Evolutionary conservation across 2,113 vertebrate species (phyloP), one percentile per base, ranked within the genome.

Genomic region (Taxidea taxus): DNA sequence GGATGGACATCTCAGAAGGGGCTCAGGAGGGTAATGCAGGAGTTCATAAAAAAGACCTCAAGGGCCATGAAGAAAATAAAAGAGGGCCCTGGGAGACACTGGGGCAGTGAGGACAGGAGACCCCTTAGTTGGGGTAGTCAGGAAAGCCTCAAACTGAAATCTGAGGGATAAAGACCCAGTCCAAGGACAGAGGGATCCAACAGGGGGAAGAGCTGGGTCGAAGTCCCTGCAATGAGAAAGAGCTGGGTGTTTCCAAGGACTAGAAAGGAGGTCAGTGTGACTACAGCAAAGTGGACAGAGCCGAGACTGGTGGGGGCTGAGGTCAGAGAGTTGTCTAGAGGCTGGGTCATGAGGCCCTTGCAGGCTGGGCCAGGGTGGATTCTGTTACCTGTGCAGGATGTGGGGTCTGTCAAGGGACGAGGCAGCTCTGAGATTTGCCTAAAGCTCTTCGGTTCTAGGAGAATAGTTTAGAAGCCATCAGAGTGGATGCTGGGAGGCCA

Each of bases 331-430:
- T 4, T 37, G 15, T 37, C 37, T 29, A 37, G 72, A 29, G 37
- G 21, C 60, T 0, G 0, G 44, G n/a, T 9, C 58, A 18, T 2
- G 12, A 44, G 44, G 27, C 27, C 34, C 8, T 11, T 4, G 2
- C 2, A 42, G 72, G 21, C 37, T 29, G 21, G 49, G 37, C 10
- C n/a, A 9, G 29, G 0, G 12, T 5, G 2, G 37, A 25, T 13
- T 64, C 91, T 64, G 27, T 70, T 44, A 39, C 58, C 14, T 56
- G n/a, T 2, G 27, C 37, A 20, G 12, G 37, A n/a, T 20, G 25
- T 14, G 12, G 2, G 11, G 70, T 25, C 3, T 47, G 4, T 25
- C 2, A 14, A 31, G 18, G 75, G 27, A 51, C 11, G 6, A 62
- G 20, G 20, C n/a, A 42, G n/a, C n/a, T 86, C 47, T 78, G 47